Base-by-base conservation (phyloP, 2,797 vertebrate genomes). In the Vultur gryphus region DNA sequence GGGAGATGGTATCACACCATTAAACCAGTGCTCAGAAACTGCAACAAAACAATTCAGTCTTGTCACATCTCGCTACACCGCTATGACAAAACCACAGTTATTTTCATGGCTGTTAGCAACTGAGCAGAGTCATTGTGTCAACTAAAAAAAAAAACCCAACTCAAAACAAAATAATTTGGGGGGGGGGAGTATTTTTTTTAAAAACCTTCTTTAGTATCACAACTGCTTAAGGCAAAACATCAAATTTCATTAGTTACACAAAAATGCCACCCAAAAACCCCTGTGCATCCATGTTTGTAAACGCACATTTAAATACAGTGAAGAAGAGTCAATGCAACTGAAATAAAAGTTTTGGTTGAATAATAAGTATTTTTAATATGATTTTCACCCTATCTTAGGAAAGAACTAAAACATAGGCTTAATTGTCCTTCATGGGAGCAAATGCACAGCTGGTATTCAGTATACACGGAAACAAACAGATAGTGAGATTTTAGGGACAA, bases 401-500 rank as follows among this genome's bases (percentile, higher is more conserved):
- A 39, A 62, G 52, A n/a, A 49, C 9, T 48, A 43, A 37, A 7
- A 37, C 43, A 48, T 4, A 25, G 24, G 33, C 15, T 86, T 51
- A 64, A 15, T 0, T 41, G 21, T 20, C 51, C 41, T 48, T 39
- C 7, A 21, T 3, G 16, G 78, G 14, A 83, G 46, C 12, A 65
- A 58, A 44, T 1, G 6, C 19, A 46, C 1, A 2, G 26, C n/a
- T 65, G 39, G 11, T 19, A 9, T 46, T 79, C 67, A 71, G 25
- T 4, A 25, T 3, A n/a, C 6, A 5, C 5, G 8, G 14, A 28
- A 70, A 35, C 6, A 49, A 24, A 16, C 1, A 43, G 20, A 4
- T 23, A 62, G 43, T 28, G 57, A 79, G 49, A 9, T 37, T 72
- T 80, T 16, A 57, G 31, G 80, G 78, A 28, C 35, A 33, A 35